phyloP scores from a whole-genome alignment of 1,140 invertebrate genomes.

The Delia radicum region DNA sequence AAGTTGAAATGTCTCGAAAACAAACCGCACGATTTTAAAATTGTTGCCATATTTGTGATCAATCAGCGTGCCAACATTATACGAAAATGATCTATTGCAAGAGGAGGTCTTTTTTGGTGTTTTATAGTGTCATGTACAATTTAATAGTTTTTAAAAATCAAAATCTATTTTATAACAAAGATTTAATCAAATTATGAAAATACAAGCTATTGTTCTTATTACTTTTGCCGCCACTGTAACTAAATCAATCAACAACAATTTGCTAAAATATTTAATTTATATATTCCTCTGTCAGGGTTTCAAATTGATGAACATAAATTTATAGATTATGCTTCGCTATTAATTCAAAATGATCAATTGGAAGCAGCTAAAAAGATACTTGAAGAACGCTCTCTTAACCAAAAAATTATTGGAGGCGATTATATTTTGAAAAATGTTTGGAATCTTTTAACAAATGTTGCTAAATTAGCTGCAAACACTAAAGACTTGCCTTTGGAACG shows the following conservation, averaged over 20 bases:
- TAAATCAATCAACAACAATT: too few relatives aligned
- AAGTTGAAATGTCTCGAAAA: too few relatives aligned
- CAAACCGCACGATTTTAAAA: too few relatives aligned
- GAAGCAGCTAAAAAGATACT: constrained; percentile 55
- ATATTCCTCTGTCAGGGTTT: constrained; percentile 43
- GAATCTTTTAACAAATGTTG: constrained; percentile 55
- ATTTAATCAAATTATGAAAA: not conserved
- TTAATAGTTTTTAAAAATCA: too few relatives aligned
- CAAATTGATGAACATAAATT: constrained; percentile 59
- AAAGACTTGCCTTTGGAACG: constrained; percentile 29
- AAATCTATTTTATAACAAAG: not conserved
- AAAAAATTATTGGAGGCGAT: constrained; percentile 35
- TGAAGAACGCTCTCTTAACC: constrained; percentile 33
- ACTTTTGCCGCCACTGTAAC: too few relatives aligned
- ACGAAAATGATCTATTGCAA: too few relatives aligned
- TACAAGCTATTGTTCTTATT: not conserved
- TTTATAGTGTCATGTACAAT: too few relatives aligned
- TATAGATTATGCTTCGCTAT: constrained; percentile 55
- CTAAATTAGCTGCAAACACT: constrained; percentile 33
- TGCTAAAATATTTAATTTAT: too few relatives aligned
- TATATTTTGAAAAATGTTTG: constrained; percentile 53
- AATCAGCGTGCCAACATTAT: too few relatives aligned
- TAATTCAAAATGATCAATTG: constrained; percentile 54
- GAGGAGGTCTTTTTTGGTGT: too few relatives aligned
- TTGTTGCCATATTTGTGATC: too few relatives aligned